A percentile compares a stretch with the other conserved stretches of the same genome.
These are phyloP conservation scores for Julus scanicus DNA, from an alignment of 2,888 invertebrate species.

Conservation along the genomic window DNA sequence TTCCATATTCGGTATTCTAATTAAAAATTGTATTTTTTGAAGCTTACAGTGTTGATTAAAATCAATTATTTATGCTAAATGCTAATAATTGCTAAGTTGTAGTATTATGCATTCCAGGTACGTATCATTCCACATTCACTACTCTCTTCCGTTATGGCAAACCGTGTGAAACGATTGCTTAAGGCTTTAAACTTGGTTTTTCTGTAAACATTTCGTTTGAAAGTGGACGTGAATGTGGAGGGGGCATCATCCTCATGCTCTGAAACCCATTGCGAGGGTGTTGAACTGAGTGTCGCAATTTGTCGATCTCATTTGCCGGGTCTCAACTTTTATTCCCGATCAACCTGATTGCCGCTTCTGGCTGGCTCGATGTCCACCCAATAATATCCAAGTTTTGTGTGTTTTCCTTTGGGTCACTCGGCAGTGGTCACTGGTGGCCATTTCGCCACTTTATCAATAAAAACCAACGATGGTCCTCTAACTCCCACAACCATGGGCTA, in stretches of 20 bases:
- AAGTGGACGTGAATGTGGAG: not conserved
- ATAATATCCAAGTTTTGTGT: not conserved
- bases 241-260: not conserved
- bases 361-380: not conserved
- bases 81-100: too few relatives aligned
- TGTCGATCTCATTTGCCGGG: conserved; percentile 27
- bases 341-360: not conserved
- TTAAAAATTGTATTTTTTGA: too few relatives aligned
- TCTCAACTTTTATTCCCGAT: conserved; percentile 29
- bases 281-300: conserved; percentile 17
- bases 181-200: not conserved
- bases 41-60: too few relatives aligned
- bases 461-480: not conserved
- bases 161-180: conserved; percentile 2
- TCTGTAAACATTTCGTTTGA: not conserved
- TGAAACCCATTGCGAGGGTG: not conserved
- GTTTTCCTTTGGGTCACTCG: not conserved
- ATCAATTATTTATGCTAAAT: too few relatives aligned
- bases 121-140: too few relatives aligned
- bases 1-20: too few relatives aligned
- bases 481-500: not conserved
- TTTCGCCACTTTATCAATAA: conserved; percentile 31
- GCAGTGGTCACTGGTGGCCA: not conserved
- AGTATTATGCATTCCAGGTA: too few relatives aligned
- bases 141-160: not conserved